Conservation (phyloP, 2,888 invertebrate genomes). For the Ptychoptera contaminata region DNA sequence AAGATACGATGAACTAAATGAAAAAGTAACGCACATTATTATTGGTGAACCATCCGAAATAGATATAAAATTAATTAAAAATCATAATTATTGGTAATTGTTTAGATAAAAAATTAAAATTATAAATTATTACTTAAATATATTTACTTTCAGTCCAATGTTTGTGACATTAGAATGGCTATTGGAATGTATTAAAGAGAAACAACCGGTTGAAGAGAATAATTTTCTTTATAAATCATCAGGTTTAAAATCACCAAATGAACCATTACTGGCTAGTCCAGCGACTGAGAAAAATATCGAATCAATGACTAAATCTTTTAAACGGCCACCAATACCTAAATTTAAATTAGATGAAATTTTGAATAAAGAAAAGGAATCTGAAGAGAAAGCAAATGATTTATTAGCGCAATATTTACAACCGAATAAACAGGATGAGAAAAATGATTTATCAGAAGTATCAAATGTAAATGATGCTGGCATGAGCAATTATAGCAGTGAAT, state of each 20-base stretch:
- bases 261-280: constrained; percentile 38
- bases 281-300: constrained; percentile 40
- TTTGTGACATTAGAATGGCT: constrained; percentile 62
- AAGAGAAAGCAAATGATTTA: constrained; percentile 16
- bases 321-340: constrained; percentile 22
- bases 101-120: background rate
- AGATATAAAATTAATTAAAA: constrained; percentile 31
- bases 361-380: background rate
- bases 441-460: background rate
- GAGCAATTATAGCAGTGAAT: no score
- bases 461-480: background rate
- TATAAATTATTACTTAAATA: background rate
- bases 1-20: constrained; percentile 57
- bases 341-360: constrained; percentile 10
- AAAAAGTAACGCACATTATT: constrained; percentile 66
- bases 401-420: constrained; percentile 24
- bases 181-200: constrained; percentile 47
- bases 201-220: constrained; percentile 41
- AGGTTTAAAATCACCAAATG: constrained; percentile 20
- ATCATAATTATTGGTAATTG: constrained; percentile 10
- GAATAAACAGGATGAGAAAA: constrained; percentile 12
- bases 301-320: constrained; percentile 29
- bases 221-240: constrained; percentile 18
- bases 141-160: constrained; percentile 32
- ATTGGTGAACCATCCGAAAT: constrained; percentile 41